Evolutionary conservation across 2,113 vertebrate genomes (phyloP).

Genomic region (Orthonyx spaldingii): DNA sequence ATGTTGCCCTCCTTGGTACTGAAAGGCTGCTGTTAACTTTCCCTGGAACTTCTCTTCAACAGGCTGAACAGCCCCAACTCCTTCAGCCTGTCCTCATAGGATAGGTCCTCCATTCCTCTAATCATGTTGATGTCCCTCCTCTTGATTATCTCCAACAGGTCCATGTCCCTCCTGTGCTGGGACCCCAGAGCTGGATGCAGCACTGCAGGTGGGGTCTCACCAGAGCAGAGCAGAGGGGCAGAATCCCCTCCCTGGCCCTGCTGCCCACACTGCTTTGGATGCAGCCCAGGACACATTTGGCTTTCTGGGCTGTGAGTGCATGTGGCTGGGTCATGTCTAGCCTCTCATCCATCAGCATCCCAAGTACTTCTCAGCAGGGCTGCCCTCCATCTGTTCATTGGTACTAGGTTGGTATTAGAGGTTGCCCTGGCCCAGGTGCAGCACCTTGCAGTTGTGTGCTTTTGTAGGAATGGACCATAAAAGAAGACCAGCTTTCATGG

Average conservation of each 20-base stretch:
- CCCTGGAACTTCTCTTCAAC: not conserved
- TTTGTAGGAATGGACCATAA: not conserved
- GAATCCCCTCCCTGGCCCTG: not conserved
- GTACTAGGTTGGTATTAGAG: not conserved
- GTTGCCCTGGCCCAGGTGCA: not conserved
- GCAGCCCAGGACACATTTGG: not conserved
- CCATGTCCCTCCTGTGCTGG: not conserved
- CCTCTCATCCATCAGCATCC: fast-evolving
- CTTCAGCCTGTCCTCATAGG: not conserved
- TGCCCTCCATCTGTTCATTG: not conserved
- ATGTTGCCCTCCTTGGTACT: not conserved
- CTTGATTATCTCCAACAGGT: fast-evolving
- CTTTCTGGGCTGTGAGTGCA: fast-evolving
- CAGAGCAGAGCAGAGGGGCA: not conserved
- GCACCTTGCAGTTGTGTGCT: not conserved
- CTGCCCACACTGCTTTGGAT: not conserved
- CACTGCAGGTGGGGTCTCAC: not conserved
- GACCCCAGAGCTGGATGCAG: not conserved
- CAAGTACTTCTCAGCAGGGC: fast-evolving
- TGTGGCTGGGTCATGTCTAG: not conserved
- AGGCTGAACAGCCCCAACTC: not conserved
- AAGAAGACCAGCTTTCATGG: not conserved
- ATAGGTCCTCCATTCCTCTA: not conserved
- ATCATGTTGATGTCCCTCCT: not conserved
- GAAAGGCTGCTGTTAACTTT: not conserved